Base-by-base conservation (phyloP, 2,888 invertebrate genomes). In the Loripinus fragilis region DNA sequence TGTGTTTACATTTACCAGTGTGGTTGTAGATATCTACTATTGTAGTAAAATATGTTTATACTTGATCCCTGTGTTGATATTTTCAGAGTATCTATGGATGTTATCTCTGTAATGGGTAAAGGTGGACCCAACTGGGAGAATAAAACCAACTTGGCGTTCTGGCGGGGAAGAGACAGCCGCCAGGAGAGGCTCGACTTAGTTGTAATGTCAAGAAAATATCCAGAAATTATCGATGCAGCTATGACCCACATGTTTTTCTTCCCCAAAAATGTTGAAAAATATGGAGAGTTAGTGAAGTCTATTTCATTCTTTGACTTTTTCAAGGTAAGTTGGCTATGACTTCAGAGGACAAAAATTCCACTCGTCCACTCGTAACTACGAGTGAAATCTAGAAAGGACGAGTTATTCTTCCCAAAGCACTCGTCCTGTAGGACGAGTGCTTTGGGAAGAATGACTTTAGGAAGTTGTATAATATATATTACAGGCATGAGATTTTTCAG, bases 211-310 rank as follows among this genome's bases (percentile, higher is more conserved):
- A 95, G 96, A 83, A 93, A 95, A 87, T 87, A 96, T 94, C 96
- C 98, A 0, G 95, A 97, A 71, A 93, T 98, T 5, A 95, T 98
- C 79, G 98, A 99, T 94, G 98, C 96, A 17, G 97, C 97, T 0
- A 95, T 99, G 33, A 99, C 99, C 0, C 97, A 98, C 93, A 98
- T 98, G 94, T 99, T 99, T 94, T 99, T 99, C 94, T 99, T 97
- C 92, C 95, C 96, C 84, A 96, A 98, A 88, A 95, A 97, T 93
- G 96, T 97, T 92, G 94, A 96, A 28, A 95, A 96, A 90, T 98
- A 98, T 94, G 98, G 98, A 0, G 97, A 98, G 20, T 96, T 96
- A 91, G 95, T 95, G 82, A 96, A 96, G 25, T 96, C 97, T 90
- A 95, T 98, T 81, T 97, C 98, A 3, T 98, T 99, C 93, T 97